phyloP scores from a whole-genome alignment of 2,113 vertebrate genomes.

The Upupa epops region DNA sequence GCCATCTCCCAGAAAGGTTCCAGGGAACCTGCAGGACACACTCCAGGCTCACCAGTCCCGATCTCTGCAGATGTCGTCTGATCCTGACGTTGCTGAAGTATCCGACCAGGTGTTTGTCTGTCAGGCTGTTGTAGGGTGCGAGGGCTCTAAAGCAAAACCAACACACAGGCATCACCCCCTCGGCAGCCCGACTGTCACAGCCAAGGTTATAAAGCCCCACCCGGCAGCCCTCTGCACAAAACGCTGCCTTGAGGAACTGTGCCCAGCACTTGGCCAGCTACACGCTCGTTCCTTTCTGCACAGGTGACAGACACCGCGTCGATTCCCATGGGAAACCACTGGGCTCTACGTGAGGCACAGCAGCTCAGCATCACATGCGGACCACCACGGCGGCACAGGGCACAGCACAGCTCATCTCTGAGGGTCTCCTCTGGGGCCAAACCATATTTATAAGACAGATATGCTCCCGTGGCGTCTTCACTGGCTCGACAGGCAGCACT shows the following conservation, averaged over 20 bases:
- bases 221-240: background rate
- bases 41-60: slow-evolving; percentile 85
- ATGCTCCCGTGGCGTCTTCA: background rate
- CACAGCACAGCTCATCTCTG: background rate
- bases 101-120: slow-evolving; percentile 88
- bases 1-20: background rate
- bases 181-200: background rate
- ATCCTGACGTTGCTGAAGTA: slow-evolving; percentile 92
- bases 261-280: background rate
- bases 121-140: slow-evolving; percentile 90
- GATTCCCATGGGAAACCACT: fast-evolving
- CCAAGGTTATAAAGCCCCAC: background rate
- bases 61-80: slow-evolving; percentile 86
- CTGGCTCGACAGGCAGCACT: background rate
- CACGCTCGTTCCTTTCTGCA: background rate
- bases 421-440: background rate
- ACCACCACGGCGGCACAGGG: fast-evolving
- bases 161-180: background rate
- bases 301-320: background rate
- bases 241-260: background rate
- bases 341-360: fast-evolving
- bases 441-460: background rate
- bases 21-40: background rate
- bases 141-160: slow-evolving; percentile 76
- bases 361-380: background rate